These are phyloP conservation scores for Thyatira batis DNA, from an alignment of 2,888 invertebrate genomes.

Conservation along the genomic window DNA sequence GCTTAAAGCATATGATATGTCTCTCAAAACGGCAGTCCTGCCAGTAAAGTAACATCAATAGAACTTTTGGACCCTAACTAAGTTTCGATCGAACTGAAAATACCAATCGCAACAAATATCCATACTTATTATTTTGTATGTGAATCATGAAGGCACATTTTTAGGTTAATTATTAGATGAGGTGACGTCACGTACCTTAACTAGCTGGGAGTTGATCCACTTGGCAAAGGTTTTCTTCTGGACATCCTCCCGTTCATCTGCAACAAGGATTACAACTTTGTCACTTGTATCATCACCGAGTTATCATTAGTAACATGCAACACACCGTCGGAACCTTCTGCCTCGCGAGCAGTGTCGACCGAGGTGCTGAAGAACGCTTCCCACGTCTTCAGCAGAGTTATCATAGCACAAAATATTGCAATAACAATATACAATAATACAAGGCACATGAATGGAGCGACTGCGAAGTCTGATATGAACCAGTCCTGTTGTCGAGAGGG, in stretches of 20 bases:
- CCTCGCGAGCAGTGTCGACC: neutral
- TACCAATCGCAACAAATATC: no score
- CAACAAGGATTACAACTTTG: slow-evolving; percentile 47
- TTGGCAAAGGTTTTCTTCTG: slow-evolving; percentile 97
- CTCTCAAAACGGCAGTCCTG: no score
- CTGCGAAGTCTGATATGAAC: neutral
- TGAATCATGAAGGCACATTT: neutral
- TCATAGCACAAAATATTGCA: slow-evolving; percentile 33
- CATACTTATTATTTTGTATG: no score
- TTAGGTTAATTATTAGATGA: no score
- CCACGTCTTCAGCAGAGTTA: slow-evolving; percentile 56
- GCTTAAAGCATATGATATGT: no score
- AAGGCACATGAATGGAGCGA: neutral
- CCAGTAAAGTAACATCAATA: no score
- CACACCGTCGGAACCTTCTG: neutral
- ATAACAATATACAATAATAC: neutral
- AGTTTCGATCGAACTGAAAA: no score
- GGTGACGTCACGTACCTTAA: slow-evolving; percentile 83
- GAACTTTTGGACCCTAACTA: no score
- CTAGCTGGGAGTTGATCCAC: slow-evolving; percentile 94
- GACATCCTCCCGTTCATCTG: slow-evolving; percentile 96
- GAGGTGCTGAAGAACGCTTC: slow-evolving; percentile 40
- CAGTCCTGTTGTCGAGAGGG: neutral
- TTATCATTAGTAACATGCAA: neutral
- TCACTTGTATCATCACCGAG: neutral